Conservation (phyloP, 2,113 vertebrate species). For the Hemicordylus capensis region DNA sequence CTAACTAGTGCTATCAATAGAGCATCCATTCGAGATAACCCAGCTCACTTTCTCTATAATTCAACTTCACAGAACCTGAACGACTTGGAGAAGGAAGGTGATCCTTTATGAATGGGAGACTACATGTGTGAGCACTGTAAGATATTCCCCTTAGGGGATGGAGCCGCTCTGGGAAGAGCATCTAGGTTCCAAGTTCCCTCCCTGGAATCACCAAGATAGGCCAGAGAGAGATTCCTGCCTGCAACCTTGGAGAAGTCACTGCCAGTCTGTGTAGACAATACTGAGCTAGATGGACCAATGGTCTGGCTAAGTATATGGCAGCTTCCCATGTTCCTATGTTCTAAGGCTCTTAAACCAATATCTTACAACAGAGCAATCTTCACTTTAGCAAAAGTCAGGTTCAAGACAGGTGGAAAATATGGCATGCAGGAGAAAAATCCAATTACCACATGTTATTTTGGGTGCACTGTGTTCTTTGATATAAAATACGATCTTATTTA, state of each 20-base stretch:
- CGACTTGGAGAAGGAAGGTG: too few species aligned
- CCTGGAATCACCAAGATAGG: too few species aligned
- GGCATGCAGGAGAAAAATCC: not conserved
- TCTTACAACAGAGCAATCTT: not conserved
- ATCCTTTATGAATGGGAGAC: too few species aligned
- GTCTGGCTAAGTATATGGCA: too few species aligned
- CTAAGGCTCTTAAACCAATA: not conserved
- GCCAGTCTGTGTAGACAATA: too few species aligned
- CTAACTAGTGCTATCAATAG: not conserved
- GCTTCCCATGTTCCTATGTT: not conserved
- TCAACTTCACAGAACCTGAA: too few species aligned
- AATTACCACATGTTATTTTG: not conserved
- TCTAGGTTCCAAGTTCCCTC: too few species aligned
- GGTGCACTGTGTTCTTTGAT: not conserved
- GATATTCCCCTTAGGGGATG: too few species aligned
- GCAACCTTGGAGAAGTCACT: accelerated
- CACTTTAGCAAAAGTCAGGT: not conserved
- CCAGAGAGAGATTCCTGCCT: not conserved
- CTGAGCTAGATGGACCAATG: not conserved
- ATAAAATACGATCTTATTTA: not conserved
- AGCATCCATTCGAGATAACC: not conserved
- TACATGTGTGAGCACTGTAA: too few species aligned
- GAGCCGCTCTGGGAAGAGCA: too few species aligned
- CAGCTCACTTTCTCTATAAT: too few species aligned
- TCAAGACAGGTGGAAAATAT: not conserved